Base-by-base conservation (phyloP, 2,888 invertebrate genomes). In the Melitaea athalia region DNA sequence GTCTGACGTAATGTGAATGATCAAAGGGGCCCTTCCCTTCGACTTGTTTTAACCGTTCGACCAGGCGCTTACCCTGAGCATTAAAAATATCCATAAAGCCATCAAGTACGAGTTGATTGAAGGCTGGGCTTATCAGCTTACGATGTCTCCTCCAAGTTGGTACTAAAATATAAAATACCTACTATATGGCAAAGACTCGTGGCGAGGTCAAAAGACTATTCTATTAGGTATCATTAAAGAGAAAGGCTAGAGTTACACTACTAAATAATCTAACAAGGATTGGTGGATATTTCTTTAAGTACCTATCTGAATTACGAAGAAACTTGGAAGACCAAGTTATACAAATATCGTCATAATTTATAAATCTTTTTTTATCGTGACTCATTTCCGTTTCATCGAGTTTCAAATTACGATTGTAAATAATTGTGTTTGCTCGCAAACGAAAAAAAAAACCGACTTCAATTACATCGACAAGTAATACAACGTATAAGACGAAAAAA, bases 91-190 rank as follows among this genome's bases (percentile, higher is more conserved):
- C 75, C n/a, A 83, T 66, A 47, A 79, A 83, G 0, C 80, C 70
- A 53, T 79, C 74, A 8, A 83, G 68, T 10, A 83, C 75, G 60
- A 75, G 75, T 24, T 79, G 78, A 53, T 79, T 79, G 69, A 85
- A 85, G 0, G 83, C 78, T 45, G 83, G 81, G 17, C 73, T 80
- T n/a, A 87, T 66, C 3, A 82, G 69, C 45, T 80, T 85, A 0
- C 85, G 78, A 50, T 84, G 84, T 4, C 72, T 73, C 49, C 76
- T 81, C 86, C 87, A 87, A 31, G 72, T 73, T 64, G 78, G 69
- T 11, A 78, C 86, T 86, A 69, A 76, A 73, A 71, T 62, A 38
- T 12, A 42, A 42, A 17, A 38, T 43, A 15, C n/a, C n/a, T 43
- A 15, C 38, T 7, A 38, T 14, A 0, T 12, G 24, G 10, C 5